phyloP scores from a whole-genome alignment of 2,113 vertebrate genomes.

The Caloenas nicobarica region DNA sequence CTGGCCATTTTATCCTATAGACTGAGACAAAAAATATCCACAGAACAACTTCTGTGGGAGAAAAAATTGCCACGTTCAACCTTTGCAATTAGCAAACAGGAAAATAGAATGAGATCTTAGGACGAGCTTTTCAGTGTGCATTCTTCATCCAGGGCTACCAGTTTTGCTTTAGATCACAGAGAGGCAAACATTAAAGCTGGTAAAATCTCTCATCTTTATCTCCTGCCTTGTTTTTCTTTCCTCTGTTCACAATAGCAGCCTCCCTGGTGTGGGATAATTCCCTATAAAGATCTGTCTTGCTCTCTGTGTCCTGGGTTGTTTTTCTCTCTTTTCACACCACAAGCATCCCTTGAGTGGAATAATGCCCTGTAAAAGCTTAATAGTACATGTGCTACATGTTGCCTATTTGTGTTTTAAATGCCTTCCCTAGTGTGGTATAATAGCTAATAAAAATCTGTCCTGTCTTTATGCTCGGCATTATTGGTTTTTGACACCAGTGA shows the following conservation, averaged over 20 bases:
- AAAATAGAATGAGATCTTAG: not conserved
- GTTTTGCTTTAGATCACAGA: slow-evolving; percentile 14
- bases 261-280: slow-evolving; percentile 32
- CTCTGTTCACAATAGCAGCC: not conserved
- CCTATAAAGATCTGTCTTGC: slow-evolving; percentile 25
- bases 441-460: slow-evolving; percentile 6
- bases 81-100: not conserved
- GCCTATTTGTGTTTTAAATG: slow-evolving; percentile 33
- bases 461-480: not conserved
- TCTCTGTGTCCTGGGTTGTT: not conserved
- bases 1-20: not conserved
- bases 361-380: slow-evolving; percentile 49
- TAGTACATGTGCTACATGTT: slow-evolving; percentile 14
- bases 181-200: not conserved
- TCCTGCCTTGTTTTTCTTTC: slow-evolving; percentile 40
- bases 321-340: slow-evolving; percentile 28
- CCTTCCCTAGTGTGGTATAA: not conserved
- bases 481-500: not conserved
- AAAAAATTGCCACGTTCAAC: not conserved
- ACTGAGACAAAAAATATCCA: not conserved
- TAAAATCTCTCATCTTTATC: slow-evolving; percentile 1
- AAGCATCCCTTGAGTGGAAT: slow-evolving; percentile 22
- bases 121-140: not conserved
- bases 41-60: not conserved
- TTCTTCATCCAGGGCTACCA: not conserved